These are phyloP conservation scores for Mirounga angustirostris DNA, from an alignment of 2,113 vertebrate genomes.

Conservation along the genomic window DNA sequence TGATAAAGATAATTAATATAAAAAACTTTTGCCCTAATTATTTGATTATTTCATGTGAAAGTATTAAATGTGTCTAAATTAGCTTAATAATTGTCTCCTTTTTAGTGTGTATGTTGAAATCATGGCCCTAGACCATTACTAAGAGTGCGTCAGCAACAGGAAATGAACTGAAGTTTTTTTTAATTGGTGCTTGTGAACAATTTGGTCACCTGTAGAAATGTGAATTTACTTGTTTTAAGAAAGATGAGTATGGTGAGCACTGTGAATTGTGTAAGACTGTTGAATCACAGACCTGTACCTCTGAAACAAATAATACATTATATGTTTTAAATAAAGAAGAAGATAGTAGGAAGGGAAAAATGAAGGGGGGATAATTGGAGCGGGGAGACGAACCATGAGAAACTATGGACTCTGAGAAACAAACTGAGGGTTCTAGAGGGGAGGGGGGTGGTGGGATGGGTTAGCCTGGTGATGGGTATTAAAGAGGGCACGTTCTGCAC, in stretches of 20 bases:
- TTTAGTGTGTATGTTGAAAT: neutral
- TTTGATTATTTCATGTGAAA: neutral
- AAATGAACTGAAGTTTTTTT: neutral
- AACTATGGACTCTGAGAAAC: too few relatives aligned
- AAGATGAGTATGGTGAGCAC: neutral
- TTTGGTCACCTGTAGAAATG: constrained; percentile 23
- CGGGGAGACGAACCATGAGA: too few relatives aligned
- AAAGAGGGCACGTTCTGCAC: too few relatives aligned
- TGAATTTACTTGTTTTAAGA: constrained; percentile 60
- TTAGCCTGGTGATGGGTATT: too few relatives aligned
- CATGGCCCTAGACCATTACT: neutral
- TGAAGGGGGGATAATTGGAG: too few relatives aligned
- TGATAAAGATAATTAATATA: neutral
- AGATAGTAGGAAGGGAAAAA: too few relatives aligned
- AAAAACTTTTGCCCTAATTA: neutral
- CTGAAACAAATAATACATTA: too few relatives aligned
- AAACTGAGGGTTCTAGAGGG: too few relatives aligned
- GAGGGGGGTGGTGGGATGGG: too few relatives aligned
- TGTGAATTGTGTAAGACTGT: too few relatives aligned
- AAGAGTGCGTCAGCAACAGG: neutral
- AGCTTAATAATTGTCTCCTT: neutral
- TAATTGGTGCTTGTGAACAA: constrained; percentile 9
- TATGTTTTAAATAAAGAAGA: too few relatives aligned
- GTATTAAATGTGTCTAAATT: neutral
- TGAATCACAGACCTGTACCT: too few relatives aligned